Conservation (phyloP, 2,113 vertebrate genomes). For the Callionymus lyra region DNA sequence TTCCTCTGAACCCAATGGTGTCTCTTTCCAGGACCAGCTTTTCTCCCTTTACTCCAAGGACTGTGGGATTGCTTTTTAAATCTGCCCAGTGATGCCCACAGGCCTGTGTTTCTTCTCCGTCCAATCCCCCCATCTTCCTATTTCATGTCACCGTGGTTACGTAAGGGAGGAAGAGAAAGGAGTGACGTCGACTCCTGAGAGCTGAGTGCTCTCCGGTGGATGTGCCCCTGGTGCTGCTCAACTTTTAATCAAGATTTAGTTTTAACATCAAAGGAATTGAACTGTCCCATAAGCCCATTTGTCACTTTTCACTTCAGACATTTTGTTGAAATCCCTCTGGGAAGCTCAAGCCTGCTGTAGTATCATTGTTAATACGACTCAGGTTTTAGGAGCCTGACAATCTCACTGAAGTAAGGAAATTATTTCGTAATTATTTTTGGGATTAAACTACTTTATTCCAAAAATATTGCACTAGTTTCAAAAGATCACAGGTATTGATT, state of each 20-base stretch:
- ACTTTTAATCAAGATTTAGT: slow-evolving; percentile 47
- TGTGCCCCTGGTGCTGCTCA: slow-evolving; percentile 9
- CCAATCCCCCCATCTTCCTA: slow-evolving; percentile 32
- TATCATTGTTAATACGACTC: too few relatives aligned
- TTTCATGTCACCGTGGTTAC: slow-evolving; percentile 39
- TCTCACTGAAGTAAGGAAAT: too few relatives aligned
- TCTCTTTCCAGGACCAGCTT: slow-evolving; percentile 6
- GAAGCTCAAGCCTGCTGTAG: too few relatives aligned
- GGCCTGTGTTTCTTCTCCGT: slow-evolving; percentile 29
- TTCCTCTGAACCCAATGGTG: background rate
- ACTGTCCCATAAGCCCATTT: background rate
- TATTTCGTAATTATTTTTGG: too few relatives aligned
- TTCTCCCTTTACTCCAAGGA: slow-evolving; percentile 5
- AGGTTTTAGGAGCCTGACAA: too few relatives aligned
- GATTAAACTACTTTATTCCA: too few relatives aligned
- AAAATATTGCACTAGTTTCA: too few relatives aligned
- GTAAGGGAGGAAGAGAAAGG: slow-evolving; percentile 27
- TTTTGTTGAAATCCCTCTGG: too few relatives aligned
- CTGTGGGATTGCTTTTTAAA: slow-evolving; percentile 8
- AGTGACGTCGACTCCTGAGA: slow-evolving; percentile 29
- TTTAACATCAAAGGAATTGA: slow-evolving; percentile 23
- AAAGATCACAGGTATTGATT: too few relatives aligned
- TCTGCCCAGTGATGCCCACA: slow-evolving; percentile 35
- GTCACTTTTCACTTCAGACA: background rate
- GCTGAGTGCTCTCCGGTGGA: background rate